phyloP scores from a whole-genome alignment of 2,113 vertebrate species.

The Melanerpes formicivorus region DNA sequence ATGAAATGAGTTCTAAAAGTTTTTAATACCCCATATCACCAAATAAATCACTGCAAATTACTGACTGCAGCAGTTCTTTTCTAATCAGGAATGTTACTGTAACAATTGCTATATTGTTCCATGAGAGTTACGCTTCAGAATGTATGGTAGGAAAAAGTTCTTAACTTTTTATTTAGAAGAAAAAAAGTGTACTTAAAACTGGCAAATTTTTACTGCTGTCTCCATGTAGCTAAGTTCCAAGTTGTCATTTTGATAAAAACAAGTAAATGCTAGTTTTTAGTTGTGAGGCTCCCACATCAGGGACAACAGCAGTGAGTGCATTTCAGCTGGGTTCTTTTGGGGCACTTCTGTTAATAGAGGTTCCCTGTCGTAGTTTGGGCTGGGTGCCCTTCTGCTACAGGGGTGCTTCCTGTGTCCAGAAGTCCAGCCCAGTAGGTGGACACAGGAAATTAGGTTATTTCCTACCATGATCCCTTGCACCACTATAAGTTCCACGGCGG shows the following conservation, averaged over 20 bases:
- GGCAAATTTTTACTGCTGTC: background rate
- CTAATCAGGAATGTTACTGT: background rate
- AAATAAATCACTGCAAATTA: conserved; percentile 1
- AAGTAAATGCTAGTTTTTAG: background rate
- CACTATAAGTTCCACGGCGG: too few relatives aligned
- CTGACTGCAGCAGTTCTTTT: background rate
- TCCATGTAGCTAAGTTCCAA: background rate
- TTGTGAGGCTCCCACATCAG: background rate
- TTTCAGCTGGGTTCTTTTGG: background rate
- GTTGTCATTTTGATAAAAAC: fast-evolving
- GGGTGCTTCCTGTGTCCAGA: too few relatives aligned
- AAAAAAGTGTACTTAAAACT: background rate
- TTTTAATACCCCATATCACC: background rate
- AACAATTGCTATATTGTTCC: background rate
- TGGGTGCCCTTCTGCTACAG: too few relatives aligned
- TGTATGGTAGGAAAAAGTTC: background rate
- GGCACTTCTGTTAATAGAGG: background rate
- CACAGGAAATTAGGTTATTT: too few relatives aligned
- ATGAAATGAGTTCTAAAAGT: conserved; percentile 12
- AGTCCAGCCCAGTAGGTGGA: too few relatives aligned
- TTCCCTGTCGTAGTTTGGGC: too few relatives aligned
- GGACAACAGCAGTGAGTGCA: fast-evolving
- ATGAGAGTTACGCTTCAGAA: background rate
- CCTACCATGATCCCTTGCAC: too few relatives aligned
- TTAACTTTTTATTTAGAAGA: background rate